Evolutionary conservation across 2,888 invertebrate genomes (phyloP).

Genomic region (Tipula confusa): DNA sequence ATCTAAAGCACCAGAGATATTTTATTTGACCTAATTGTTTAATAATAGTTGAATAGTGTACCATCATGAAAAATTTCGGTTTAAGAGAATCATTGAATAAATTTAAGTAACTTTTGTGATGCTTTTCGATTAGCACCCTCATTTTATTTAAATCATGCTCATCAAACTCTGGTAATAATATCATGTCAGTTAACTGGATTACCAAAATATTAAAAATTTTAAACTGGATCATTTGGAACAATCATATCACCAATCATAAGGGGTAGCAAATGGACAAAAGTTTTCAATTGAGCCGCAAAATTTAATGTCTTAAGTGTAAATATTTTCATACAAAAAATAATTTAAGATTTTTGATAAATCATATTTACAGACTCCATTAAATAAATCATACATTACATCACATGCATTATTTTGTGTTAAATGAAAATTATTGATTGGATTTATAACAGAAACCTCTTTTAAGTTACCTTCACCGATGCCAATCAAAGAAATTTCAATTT

Average conservation of each 20-base stretch:
- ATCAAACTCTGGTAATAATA: conserved; percentile 33
- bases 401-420: not conserved
- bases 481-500: not conserved
- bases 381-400: not conserved
- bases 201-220: no score
- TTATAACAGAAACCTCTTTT: not conserved
- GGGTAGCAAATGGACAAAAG: conserved; percentile 33
- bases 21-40: not conserved
- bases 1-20: not conserved
- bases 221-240: conserved; percentile 30
- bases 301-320: no score
- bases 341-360: not conserved
- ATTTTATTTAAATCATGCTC: conserved; percentile 31
- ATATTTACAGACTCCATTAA: not conserved
- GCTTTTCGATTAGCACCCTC: conserved; percentile 32
- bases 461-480: not conserved
- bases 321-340: no score
- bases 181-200: conserved; percentile 34
- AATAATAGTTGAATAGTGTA: conserved; percentile 32
- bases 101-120: conserved; percentile 30
- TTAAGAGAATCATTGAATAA: conserved; percentile 21
- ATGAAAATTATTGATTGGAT: not conserved
- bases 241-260: conserved; percentile 35
- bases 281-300: conserved; percentile 33
- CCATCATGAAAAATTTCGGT: conserved; percentile 34